Evolutionary conservation across 1,140 invertebrate genomes (phyloP).

Genomic region (Drosophila nigrodunni): DNA sequence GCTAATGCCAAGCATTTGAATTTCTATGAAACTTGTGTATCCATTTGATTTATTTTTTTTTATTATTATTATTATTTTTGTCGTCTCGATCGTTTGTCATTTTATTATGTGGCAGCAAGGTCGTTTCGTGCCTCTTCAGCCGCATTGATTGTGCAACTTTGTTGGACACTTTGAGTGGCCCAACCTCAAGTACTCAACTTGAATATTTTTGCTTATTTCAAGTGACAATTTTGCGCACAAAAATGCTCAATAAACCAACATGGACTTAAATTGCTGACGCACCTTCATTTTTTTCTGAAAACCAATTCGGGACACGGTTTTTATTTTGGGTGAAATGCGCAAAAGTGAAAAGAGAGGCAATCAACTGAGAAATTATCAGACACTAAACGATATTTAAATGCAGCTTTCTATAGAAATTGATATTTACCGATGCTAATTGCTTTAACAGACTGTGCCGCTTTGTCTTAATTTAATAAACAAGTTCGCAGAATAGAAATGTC

Average conservation of each 20-base stretch:
- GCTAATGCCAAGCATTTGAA: constrained; percentile 56
- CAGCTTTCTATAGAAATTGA: constrained; percentile 15
- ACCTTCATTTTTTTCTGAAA: constrained; percentile 50
- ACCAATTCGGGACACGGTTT: constrained; percentile 38
- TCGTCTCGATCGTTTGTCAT: constrained; percentile 6
- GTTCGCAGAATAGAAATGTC: neutral
- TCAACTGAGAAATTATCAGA: constrained; percentile 22
- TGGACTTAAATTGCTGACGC: constrained; percentile 41
- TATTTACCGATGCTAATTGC: neutral
- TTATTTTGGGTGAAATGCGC: constrained; percentile 53
- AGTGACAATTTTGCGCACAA: constrained; percentile 33
- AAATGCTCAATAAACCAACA: constrained; percentile 33
- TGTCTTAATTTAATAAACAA: neutral
- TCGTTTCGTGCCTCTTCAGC: constrained; percentile 39
- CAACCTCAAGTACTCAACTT: constrained; percentile 26
- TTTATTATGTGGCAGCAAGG: constrained; percentile 54
- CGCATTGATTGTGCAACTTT: constrained; percentile 33
- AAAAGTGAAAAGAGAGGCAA: constrained; percentile 61
- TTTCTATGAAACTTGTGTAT: constrained; percentile 37
- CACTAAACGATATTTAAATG: constrained; percentile 5
- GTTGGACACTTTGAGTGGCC: constrained; percentile 17
- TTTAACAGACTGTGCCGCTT: neutral
- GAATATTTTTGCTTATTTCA: constrained; percentile 28
- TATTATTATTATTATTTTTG: constrained; percentile 1
- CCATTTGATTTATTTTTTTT: too few species aligned